Evolutionary conservation across 2,797 vertebrate genomes (phyloP).

Genomic region (Gouania willdenowi): DNA sequence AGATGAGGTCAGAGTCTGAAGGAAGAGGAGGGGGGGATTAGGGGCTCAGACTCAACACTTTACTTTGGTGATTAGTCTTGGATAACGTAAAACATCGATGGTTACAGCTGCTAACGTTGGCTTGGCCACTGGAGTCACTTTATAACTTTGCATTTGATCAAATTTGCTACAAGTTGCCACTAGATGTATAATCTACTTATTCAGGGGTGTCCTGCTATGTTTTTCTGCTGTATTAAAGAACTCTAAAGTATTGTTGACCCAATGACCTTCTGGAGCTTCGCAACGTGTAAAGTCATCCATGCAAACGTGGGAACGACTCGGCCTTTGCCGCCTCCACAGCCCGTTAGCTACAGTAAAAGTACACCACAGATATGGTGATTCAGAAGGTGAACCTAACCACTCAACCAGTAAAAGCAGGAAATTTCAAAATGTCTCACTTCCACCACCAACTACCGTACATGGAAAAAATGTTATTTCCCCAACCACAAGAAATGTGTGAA

Average conservation of each 20-base stretch:
- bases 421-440: slow-evolving; percentile 34
- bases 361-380: slow-evolving; percentile 35
- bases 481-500: neutral
- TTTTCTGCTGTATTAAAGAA: too few relatives aligned
- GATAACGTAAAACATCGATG: slow-evolving; percentile 26
- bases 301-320: slow-evolving; percentile 25
- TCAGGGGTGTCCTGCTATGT: too few relatives aligned
- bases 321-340: slow-evolving; percentile 17
- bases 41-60: slow-evolving; percentile 20
- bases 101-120: slow-evolving; percentile 5
- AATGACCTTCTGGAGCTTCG: too few relatives aligned
- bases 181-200: too few relatives aligned
- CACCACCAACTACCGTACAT: slow-evolving; percentile 12
- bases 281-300: too few relatives aligned
- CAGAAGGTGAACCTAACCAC: slow-evolving; percentile 23
- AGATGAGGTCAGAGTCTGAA: slow-evolving; percentile 70
- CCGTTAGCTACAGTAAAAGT: slow-evolving; percentile 5
- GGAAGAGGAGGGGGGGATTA: slow-evolving; percentile 63
- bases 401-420: slow-evolving; percentile 5
- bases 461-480: neutral
- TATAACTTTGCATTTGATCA: too few relatives aligned
- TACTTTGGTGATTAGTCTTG: slow-evolving; percentile 20
- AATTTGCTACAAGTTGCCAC: too few relatives aligned
- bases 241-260: too few relatives aligned
- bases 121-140: too few relatives aligned